Percentiles rank a stretch among this genome's conserved stretches.
These are phyloP conservation scores for Palythoa grandiflora DNA, from an alignment of 92 coral and sea anemone species.

Conservation along the genomic window DNA sequence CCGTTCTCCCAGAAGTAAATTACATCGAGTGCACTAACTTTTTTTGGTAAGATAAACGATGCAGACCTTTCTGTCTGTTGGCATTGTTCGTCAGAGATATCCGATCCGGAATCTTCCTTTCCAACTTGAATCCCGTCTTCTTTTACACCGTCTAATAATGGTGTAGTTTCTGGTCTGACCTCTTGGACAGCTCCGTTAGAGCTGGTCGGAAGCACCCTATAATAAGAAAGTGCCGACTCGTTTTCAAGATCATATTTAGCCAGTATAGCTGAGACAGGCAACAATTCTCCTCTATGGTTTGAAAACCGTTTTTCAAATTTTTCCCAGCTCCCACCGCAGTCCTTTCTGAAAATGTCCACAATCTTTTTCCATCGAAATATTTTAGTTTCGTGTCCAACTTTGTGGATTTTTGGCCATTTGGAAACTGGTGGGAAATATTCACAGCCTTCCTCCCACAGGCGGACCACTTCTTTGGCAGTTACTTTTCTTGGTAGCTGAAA, in stretches of 20 bases:
- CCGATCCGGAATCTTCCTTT: conserved; percentile 20
- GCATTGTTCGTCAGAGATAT: conserved; percentile 48
- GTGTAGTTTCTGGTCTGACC: not conserved
- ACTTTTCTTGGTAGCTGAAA: conserved; percentile 96
- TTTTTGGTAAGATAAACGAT: conserved; percentile 94
- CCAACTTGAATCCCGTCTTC: not conserved
- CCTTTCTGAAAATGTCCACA: conserved; percentile 95
- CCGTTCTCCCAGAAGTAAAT: conserved; percentile 99
- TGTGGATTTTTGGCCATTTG: conserved; percentile 96
- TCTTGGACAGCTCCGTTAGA: conserved; percentile 54
- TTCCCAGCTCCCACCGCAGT: conserved; percentile 95
- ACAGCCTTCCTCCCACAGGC: conserved; percentile 97
- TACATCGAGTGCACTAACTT: conserved; percentile 92
- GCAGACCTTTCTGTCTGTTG: conserved; percentile 53
- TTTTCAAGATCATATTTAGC: conserved; percentile 97
- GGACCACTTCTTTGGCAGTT: conserved; percentile 94
- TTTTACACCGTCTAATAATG: not conserved
- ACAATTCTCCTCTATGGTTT: conserved; percentile 87
- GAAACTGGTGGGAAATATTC: conserved; percentile 92
- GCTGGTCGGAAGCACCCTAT: conserved; percentile 45
- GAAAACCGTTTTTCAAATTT: conserved; percentile 88
- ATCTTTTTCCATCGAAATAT: conserved; percentile 98
- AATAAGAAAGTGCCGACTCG: conserved; percentile 77
- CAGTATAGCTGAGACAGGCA: conserved; percentile 93
- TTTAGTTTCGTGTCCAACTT: conserved; percentile 97